Evolutionary conservation across 2,113 vertebrate genomes (phyloP).

Genomic region (Tautogolabrus adspersus): DNA sequence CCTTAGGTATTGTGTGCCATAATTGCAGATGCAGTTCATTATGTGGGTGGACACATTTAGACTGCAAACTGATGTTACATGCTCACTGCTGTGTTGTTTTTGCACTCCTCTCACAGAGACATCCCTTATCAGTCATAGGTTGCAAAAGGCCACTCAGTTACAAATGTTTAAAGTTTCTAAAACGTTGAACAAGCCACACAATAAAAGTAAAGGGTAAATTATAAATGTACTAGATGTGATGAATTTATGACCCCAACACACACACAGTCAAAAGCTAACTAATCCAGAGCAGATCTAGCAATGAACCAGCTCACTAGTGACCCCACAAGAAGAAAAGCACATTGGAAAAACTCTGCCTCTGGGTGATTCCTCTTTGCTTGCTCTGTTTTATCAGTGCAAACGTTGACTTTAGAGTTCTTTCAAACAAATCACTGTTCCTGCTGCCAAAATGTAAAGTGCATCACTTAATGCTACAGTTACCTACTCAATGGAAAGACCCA

Average conservation of each 20-base stretch:
- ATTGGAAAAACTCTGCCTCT: constrained; percentile 15
- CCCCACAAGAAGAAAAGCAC: constrained; percentile 10
- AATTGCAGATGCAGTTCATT: constrained; percentile 9
- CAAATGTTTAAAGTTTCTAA: no score
- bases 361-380: constrained; percentile 21
- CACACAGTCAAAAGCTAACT: neutral
- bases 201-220: no score
- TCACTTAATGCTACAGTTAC: constrained; percentile 18
- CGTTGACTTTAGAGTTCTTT: neutral
- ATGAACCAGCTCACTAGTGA: neutral
- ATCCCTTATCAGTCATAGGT: neutral
- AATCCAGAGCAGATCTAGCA: neutral
- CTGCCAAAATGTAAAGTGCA: constrained; percentile 44
- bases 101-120: neutral
- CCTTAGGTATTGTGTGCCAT: neutral
- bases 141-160: neutral
- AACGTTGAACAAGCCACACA: neutral
- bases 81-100: neutral
- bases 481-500: constrained; percentile 32
- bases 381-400: constrained; percentile 15
- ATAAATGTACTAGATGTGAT: neutral
- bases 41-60: neutral
- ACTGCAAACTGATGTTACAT: neutral
- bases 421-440: constrained; percentile 26
- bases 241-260: neutral